Evolutionary conservation across 2,113 vertebrate species (phyloP).

Genomic region (Megalops atlanticus): DNA sequence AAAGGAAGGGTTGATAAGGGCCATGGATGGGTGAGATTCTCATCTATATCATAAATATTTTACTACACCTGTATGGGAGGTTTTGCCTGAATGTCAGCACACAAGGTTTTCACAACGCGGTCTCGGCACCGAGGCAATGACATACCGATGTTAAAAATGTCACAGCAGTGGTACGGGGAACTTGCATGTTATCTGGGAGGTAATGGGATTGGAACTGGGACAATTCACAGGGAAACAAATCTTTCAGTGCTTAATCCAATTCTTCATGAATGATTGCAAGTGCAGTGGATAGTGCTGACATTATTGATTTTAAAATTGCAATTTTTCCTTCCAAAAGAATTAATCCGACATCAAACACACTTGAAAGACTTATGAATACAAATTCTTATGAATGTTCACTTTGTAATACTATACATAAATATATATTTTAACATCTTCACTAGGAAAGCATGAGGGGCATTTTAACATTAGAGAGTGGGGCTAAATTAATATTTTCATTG

Average conservation of each 20-base stretch:
- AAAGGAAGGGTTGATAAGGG: not conserved
- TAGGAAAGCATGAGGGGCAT: not conserved
- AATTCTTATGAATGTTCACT: not conserved
- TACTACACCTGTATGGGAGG: not conserved
- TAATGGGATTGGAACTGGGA: not conserved
- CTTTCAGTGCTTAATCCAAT: not conserved
- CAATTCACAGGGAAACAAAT: not conserved
- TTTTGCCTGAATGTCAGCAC: not conserved
- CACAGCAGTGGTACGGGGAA: not conserved
- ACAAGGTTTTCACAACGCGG: not conserved
- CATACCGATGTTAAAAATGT: not conserved
- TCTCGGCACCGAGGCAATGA: not conserved
- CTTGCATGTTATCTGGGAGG: not conserved
- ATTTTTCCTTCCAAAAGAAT: conserved; percentile 11
- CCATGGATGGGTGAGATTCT: not conserved
- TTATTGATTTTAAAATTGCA: not conserved
- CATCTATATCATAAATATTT: not conserved
- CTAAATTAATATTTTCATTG: not conserved
- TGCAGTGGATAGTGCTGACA: not conserved
- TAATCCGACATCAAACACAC: not conserved
- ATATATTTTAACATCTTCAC: not conserved
- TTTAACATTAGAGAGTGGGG: not conserved
- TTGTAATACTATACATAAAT: not conserved
- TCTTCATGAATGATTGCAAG: not conserved
- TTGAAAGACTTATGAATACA: not conserved